Percentiles rank a stretch among this genome's conserved stretches.
These are phyloP conservation scores for Cebidichthys violaceus DNA, from an alignment of 2,113 vertebrate genomes.

Conservation along the genomic window DNA sequence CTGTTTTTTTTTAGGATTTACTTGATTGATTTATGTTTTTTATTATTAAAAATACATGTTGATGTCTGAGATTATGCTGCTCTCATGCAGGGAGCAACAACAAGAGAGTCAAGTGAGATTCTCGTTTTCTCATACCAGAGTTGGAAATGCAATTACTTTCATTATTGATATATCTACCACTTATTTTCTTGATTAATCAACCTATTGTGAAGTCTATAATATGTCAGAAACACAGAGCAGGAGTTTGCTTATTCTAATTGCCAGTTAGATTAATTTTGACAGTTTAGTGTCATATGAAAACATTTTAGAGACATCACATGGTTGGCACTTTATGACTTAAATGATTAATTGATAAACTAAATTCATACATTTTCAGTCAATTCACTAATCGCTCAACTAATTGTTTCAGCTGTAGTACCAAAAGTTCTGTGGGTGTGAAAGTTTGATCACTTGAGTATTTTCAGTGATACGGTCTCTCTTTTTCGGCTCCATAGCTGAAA, in stretches of 20 bases:
- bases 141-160: neutral
- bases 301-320: neutral
- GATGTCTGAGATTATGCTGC: neutral
- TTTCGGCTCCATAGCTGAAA: too few species aligned
- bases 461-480: too few species aligned
- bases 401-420: neutral
- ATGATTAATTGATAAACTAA: neutral
- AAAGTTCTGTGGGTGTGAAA: too few species aligned
- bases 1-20: neutral
- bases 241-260: neutral
- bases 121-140: neutral
- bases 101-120: neutral
- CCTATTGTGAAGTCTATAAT: neutral
- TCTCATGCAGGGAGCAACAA: neutral
- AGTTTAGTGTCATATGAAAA: neutral
- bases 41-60: neutral
- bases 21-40: conserved; percentile 7
- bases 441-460: too few species aligned
- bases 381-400: too few species aligned
- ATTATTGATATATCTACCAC: neutral
- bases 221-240: neutral
- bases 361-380: neutral
- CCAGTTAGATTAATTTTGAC: neutral
- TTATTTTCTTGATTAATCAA: neutral
- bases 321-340: neutral